phyloP scores from a whole-genome alignment of 2,888 invertebrate species.

The Nymphalis c-album region DNA sequence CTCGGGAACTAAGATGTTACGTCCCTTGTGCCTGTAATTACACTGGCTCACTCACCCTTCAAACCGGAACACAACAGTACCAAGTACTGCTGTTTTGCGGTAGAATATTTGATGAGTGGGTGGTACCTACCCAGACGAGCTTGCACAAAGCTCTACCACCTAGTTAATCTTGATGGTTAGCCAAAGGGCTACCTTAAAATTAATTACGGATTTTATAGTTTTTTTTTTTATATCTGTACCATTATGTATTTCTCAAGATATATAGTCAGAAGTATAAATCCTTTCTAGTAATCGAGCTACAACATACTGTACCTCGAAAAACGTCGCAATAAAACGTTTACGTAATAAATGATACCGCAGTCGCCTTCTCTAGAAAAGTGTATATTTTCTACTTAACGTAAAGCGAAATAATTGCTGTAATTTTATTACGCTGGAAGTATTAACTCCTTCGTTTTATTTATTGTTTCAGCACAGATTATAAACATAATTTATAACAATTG shows the following conservation, averaged over 20 bases:
- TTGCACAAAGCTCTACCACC: too few relatives aligned
- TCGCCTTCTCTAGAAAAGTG: constrained; percentile 15
- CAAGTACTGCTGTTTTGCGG: too few relatives aligned
- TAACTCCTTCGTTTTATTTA: constrained; percentile 8
- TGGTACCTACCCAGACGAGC: too few relatives aligned
- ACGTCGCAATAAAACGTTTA: constrained; percentile 9
- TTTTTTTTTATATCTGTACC: too few relatives aligned
- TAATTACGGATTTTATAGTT: too few relatives aligned
- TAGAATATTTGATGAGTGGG: too few relatives aligned
- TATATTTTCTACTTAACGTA: constrained; percentile 27
- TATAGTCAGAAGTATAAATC: constrained; percentile 10
- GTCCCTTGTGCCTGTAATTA: too few relatives aligned
- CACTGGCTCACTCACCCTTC: too few relatives aligned
- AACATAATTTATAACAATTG: not conserved
- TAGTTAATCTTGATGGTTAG: too few relatives aligned
- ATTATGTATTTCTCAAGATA: not conserved
- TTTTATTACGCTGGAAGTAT: constrained; percentile 22
- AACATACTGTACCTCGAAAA: constrained; percentile 8
- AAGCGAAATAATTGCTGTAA: constrained; percentile 28
- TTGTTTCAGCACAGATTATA: not conserved
- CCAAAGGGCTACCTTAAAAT: too few relatives aligned
- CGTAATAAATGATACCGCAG: constrained; percentile 28
- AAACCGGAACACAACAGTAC: too few relatives aligned
- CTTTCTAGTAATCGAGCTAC: constrained; percentile 5
- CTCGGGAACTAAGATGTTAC: too few relatives aligned